phyloP scores from a whole-genome alignment of 2,888 invertebrate genomes.

The Ichneumon xanthorius region DNA sequence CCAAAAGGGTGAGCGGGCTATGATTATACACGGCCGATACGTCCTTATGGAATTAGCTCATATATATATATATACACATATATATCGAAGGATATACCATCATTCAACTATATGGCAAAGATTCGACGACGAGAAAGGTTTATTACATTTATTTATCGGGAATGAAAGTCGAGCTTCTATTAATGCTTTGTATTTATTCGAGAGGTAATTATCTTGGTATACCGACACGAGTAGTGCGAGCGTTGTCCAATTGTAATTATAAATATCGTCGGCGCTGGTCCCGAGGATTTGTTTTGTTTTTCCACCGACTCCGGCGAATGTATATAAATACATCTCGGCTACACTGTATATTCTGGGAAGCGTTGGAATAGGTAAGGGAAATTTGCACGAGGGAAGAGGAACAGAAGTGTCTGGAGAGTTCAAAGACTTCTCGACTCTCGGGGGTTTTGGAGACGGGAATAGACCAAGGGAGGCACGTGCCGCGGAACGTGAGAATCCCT shows the following conservation, averaged over 20 bases:
- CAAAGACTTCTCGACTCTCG: constrained; percentile 58
- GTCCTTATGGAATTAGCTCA: no score
- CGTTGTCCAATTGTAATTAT: constrained; percentile 42
- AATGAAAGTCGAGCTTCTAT: no score
- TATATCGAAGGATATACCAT: no score
- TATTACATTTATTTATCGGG: no score
- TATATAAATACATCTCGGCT: constrained; percentile 54
- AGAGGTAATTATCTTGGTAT: background rate
- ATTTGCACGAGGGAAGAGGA: constrained; percentile 35
- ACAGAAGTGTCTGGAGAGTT: constrained; percentile 52
- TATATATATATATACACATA: no score
- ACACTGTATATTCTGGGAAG: constrained; percentile 53
- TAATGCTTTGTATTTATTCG: background rate
- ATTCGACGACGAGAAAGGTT: no score
- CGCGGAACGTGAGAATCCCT: constrained; percentile 4
- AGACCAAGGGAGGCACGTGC: constrained; percentile 46
- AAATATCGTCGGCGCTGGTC: constrained; percentile 26
- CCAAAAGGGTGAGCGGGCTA: no score
- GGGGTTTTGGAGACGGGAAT: background rate
- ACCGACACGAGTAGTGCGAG: constrained; percentile 6
- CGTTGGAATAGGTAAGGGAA: constrained; percentile 48
- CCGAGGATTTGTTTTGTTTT: constrained; percentile 39
- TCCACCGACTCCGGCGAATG: constrained; percentile 19
- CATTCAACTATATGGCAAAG: no score
- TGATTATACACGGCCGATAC: no score